These are phyloP conservation scores for Brienomyrus brachyistius DNA, from an alignment of 2,113 vertebrate genomes.

Conservation along the genomic window DNA sequence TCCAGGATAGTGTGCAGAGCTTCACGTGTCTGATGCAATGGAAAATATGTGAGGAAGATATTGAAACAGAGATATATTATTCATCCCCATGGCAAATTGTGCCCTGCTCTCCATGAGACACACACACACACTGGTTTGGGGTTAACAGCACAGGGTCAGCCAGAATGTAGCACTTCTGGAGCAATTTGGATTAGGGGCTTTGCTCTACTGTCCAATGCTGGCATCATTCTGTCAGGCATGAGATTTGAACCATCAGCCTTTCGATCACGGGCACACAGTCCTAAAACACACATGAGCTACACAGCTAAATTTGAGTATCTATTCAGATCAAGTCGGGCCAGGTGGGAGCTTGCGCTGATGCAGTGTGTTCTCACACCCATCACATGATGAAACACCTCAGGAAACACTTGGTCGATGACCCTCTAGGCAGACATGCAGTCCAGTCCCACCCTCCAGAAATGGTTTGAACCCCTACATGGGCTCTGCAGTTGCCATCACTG, in stretches of 20 bases:
- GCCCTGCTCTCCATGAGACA: not conserved
- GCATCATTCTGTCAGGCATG: not conserved
- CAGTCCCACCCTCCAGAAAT: too few relatives aligned
- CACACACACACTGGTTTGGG: not conserved
- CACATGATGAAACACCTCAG: too few relatives aligned
- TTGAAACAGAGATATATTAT: not conserved
- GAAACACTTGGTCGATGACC: too few relatives aligned
- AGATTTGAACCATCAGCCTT: too few relatives aligned
- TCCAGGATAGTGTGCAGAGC: conserved; percentile 52
- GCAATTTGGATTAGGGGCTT: not conserved
- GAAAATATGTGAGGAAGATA: not conserved
- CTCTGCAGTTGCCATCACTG: not conserved
- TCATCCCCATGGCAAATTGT: not conserved
- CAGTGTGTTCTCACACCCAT: too few relatives aligned
- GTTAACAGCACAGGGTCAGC: not conserved
- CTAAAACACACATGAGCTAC: not conserved
- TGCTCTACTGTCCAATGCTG: not conserved
- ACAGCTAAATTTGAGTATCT: not conserved
- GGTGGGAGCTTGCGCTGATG: too few relatives aligned
- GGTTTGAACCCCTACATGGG: too few relatives aligned
- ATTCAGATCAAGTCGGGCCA: not conserved
- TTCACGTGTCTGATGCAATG: conserved; percentile 47
- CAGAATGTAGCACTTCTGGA: not conserved
- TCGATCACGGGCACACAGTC: too few relatives aligned
- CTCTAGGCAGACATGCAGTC: too few relatives aligned